Conservation (phyloP, 2,113 vertebrate genomes). For the Vidua macroura region DNA sequence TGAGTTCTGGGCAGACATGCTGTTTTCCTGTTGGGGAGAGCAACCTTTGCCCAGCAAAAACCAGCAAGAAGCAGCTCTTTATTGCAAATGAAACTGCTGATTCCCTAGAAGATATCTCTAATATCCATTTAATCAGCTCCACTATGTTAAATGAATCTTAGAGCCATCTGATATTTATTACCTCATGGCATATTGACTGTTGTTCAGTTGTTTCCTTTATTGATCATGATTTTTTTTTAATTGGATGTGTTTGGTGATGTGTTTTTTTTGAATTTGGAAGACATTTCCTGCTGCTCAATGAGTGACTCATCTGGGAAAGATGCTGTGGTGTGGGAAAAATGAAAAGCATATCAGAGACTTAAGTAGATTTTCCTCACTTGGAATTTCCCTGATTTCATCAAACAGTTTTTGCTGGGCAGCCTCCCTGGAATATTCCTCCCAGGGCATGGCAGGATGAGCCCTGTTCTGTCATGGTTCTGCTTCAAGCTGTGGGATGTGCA, state of each 20-base stretch:
- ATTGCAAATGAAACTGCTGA: neutral
- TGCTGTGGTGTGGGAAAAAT: neutral
- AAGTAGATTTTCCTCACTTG: neutral
- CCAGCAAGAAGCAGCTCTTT: neutral
- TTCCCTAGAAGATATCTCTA: neutral
- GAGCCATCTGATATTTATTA: constrained; percentile 22
- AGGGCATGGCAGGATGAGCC: neutral
- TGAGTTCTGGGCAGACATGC: neutral
- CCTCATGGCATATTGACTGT: neutral
- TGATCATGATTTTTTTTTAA: neutral
- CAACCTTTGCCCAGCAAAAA: neutral
- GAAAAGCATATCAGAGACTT: neutral
- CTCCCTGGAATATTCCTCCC: neutral
- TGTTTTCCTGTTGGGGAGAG: neutral
- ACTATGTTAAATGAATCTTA: neutral
- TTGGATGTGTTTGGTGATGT: neutral
- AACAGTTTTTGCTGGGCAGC: neutral
- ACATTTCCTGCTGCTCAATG: neutral
- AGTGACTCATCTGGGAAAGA: neutral
- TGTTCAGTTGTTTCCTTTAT: neutral
- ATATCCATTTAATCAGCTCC: neutral
- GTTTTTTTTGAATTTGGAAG: neutral
- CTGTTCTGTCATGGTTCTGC: neutral
- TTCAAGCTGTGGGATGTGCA: neutral
- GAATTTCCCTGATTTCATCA: neutral